These are phyloP conservation scores for Spicauda simplicius DNA, from an alignment of 2,888 invertebrate species.

Conservation along the genomic window DNA sequence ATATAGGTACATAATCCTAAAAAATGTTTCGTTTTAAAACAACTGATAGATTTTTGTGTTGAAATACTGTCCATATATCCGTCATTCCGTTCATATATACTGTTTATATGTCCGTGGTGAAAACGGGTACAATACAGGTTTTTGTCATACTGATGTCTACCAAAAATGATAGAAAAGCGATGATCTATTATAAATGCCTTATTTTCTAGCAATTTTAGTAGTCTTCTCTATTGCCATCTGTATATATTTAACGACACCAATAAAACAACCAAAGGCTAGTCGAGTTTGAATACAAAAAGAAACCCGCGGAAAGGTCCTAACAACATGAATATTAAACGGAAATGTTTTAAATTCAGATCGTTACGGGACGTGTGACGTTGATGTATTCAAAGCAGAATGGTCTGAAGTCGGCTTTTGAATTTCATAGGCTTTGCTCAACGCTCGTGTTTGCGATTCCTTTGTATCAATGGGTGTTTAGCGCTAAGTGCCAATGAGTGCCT, in stretches of 20 bases:
- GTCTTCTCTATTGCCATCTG: no score
- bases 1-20: no score
- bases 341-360: slow-evolving; percentile 23
- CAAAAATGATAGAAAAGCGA: no score
- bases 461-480: slow-evolving; percentile 12
- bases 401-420: slow-evolving; percentile 21
- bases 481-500: slow-evolving; percentile 6
- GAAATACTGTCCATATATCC: no score
- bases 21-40: no score
- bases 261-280: not conserved
- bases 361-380: slow-evolving; percentile 22
- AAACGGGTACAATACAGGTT: no score
- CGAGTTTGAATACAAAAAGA: not conserved
- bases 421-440: slow-evolving; percentile 22
- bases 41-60: no score
- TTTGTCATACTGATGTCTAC: no score
- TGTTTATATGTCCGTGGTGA: no score
- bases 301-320: slow-evolving; percentile 12
- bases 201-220: no score
- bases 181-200: no score
- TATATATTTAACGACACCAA: not conserved
- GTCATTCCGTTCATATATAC: no score
- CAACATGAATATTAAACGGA: slow-evolving; percentile 23
- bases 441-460: not conserved
- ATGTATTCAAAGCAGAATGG: slow-evolving; percentile 16